Conservation (phyloP, 2,888 invertebrate species). For the Lasioglossum figueresi region DNA sequence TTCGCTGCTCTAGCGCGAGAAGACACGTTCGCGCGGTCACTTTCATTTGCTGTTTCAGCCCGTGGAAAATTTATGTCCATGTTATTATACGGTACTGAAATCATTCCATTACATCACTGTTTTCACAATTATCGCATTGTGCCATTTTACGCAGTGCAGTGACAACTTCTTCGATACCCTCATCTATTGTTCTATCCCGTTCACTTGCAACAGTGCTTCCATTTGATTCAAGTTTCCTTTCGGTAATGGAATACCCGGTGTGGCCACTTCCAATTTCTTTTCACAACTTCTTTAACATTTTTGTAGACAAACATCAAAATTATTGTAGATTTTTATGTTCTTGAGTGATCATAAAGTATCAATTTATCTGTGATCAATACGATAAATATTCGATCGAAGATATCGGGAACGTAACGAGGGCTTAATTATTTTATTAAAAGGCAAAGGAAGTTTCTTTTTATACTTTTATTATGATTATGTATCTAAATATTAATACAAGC, state of each 20-base stretch:
- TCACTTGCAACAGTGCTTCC: background rate
- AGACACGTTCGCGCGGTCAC: background rate
- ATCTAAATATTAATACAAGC: too few relatives aligned
- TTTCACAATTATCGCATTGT: background rate
- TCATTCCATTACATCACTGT: background rate
- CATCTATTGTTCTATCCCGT: background rate
- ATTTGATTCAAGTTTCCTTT: background rate
- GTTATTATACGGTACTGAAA: background rate
- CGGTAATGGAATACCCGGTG: background rate
- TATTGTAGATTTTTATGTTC: too few relatives aligned
- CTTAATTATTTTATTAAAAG: too few relatives aligned
- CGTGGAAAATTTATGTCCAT: background rate
- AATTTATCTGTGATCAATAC: too few relatives aligned
- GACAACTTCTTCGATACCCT: background rate
- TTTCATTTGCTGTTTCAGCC: background rate
- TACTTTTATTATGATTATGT: too few relatives aligned
- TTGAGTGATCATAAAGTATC: too few relatives aligned
- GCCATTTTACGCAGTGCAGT: background rate
- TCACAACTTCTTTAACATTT: too few relatives aligned
- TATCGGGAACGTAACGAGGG: too few relatives aligned
- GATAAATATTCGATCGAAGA: too few relatives aligned
- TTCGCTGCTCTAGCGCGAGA: background rate
- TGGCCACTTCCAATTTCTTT: too few relatives aligned
- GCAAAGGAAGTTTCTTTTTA: too few relatives aligned
- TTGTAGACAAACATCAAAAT: too few relatives aligned